Percentiles rank a stretch among this genome's conserved stretches.
Evolutionary conservation across 2,888 invertebrate species (phyloP).

Genomic region (Germaria angustata): DNA sequence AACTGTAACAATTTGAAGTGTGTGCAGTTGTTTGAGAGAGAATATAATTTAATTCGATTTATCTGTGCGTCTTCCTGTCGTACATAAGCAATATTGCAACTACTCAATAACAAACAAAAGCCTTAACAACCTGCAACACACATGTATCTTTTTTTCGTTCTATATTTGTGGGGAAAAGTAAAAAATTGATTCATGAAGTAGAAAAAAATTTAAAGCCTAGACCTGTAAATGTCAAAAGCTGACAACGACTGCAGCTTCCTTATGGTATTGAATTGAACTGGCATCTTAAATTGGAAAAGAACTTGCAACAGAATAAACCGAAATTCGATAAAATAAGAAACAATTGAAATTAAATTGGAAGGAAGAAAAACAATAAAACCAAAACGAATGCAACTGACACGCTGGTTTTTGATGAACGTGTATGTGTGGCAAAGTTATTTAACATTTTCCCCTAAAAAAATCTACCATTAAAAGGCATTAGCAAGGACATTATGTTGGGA

Average conservation of each 20-base stretch:
- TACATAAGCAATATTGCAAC: conserved; percentile 13
- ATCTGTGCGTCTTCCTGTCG: neutral
- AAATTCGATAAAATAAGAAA: conserved; percentile 34
- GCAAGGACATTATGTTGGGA: neutral
- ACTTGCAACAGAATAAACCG: conserved; percentile 1
- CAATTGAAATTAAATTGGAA: conserved; percentile 20
- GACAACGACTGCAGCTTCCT: conserved; percentile 1
- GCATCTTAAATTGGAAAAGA: conserved; percentile 21
- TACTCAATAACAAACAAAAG: conserved; percentile 19
- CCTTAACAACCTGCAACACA: neutral
- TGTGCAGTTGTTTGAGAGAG: conserved; percentile 3
- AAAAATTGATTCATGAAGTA: conserved; percentile 52
- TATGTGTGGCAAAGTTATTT: neutral
- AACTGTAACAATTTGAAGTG: conserved; percentile 4
- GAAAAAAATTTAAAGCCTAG: conserved; percentile 60
- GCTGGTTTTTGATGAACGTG: neutral
- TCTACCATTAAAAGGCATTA: neutral
- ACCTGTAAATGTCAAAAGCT: conserved; percentile 58
- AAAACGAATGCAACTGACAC: conserved; percentile 32
- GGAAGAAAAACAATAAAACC: neutral
- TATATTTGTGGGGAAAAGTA: no score
- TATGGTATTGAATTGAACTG: conserved; percentile 8
- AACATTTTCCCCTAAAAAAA: neutral
- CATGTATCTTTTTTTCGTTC: neutral
- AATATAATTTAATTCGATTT: conserved; percentile 25